Evolutionary conservation across 1,140 invertebrate species (phyloP), one percentile per base, ranked within the genome.

Genomic region (Zaprionus gabonicus): DNA sequence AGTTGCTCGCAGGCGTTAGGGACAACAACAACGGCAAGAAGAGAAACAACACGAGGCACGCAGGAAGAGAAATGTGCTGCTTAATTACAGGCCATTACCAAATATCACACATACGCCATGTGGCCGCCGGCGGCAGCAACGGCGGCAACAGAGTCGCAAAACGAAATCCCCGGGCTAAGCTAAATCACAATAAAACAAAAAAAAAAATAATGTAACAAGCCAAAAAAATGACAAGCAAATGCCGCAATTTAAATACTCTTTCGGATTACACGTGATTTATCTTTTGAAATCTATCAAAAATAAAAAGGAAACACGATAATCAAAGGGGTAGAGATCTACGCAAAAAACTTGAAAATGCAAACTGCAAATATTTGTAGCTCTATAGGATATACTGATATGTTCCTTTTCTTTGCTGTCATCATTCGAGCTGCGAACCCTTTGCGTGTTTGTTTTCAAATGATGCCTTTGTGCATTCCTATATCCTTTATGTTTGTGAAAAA

Each of bases 21-120:
- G 62, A 71, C 55, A 71, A 63, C 59, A 55, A 58, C 46, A 53
- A 49, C 60, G 41, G 6, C 51, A 58, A 28, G 17, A 77, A 59
- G 15, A 68, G 31, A 9, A 34, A 38, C 28, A 67, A 36, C 28
- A 63, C 41, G 41, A 17, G 28, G 9, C n/a, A 53, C 15, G 58
- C 72, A 62, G 57, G 46, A 69, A 69, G 28, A 69, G 65, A 55
- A 80, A 87, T 71, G 83, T 82, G 83, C 76, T 82, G 80, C 83
- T 80, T 86, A 86, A 86, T 86, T 86, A 86, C 77, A 83, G 76
- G 80, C 80, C 80, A 88, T 86, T 86, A 82, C 80, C 82, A 87
- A 86, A 83, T 86, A 86, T 86, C 77, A 83, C 84, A 86, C 83
- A 86, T 82, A 87, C 82, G 82, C 79, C 82, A 71, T 72, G 82